A percentile compares a stretch with the other conserved stretches of the same genome.
phyloP scores from a whole-genome alignment of 35 echinoderm and acorn worm genomes.

The Chiridota heheva region DNA sequence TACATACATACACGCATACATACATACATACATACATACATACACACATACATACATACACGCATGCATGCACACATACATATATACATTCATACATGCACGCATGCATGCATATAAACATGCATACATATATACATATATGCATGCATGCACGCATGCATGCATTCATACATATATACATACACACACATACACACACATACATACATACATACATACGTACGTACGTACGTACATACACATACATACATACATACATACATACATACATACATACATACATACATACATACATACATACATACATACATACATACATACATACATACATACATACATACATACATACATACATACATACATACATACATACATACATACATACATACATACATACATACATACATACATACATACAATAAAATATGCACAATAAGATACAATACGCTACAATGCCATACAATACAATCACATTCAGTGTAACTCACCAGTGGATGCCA shows the following conservation, averaged over 20 bases:
- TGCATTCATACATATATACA: too few species aligned
- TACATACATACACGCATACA: too few species aligned
- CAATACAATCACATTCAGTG: background rate
- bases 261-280: background rate
- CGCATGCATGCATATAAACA: too few species aligned
- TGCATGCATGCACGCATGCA: too few species aligned
- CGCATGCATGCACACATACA: too few species aligned
- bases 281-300: background rate
- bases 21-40: too few species aligned
- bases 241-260: background rate
- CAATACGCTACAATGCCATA: background rate
- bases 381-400: conserved; percentile 6
- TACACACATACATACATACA: too few species aligned
- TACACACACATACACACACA: too few species aligned
- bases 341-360: background rate
- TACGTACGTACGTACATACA: background rate
- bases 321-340: background rate
- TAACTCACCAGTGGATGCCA: too few species aligned
- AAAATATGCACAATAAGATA: background rate
- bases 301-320: background rate
- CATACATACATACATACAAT: background rate
- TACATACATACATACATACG: too few species aligned
- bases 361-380: background rate
- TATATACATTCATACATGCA: too few species aligned
- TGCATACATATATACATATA: too few species aligned